phyloP scores from a whole-genome alignment of 2,888 invertebrate genomes.

The Iphiclides podalirius region DNA sequence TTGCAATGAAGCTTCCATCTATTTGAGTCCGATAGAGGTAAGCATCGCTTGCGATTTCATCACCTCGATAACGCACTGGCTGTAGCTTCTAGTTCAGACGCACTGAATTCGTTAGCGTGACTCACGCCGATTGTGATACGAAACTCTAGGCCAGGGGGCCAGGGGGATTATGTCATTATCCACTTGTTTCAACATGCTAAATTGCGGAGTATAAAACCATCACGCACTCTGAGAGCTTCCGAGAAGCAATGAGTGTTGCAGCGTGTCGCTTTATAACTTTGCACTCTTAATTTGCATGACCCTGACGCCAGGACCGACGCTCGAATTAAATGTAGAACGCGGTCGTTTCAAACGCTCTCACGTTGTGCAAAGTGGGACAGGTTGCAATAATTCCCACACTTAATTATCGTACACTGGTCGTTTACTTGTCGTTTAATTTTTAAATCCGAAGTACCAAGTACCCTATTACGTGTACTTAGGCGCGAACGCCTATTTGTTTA shows the following conservation, averaged over 20 bases:
- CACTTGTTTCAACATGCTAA: constrained; percentile 36
- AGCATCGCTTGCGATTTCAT: no score
- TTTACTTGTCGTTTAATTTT: constrained; percentile 1
- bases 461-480: no score
- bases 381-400: constrained; percentile 12
- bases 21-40: no score
- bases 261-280: constrained; percentile 13
- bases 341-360: constrained; percentile 12
- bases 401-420: constrained; percentile 17
- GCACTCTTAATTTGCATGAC: constrained; percentile 21
- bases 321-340: constrained; percentile 10
- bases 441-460: not conserved
- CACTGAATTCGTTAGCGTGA: constrained; percentile 46
- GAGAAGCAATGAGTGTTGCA: constrained; percentile 27
- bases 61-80: not conserved
- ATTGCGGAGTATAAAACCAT: constrained; percentile 44
- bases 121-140: constrained; percentile 55
- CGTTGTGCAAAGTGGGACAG: constrained; percentile 3
- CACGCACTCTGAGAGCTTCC: constrained; percentile 39
- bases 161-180: constrained; percentile 63
- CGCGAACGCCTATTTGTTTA: no score
- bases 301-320: constrained; percentile 4
- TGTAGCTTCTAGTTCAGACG: not conserved
- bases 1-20: no score
- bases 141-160: constrained; percentile 47